Conservation (phyloP, 2,888 invertebrate species). For the Nesidiocoris tenuis region DNA sequence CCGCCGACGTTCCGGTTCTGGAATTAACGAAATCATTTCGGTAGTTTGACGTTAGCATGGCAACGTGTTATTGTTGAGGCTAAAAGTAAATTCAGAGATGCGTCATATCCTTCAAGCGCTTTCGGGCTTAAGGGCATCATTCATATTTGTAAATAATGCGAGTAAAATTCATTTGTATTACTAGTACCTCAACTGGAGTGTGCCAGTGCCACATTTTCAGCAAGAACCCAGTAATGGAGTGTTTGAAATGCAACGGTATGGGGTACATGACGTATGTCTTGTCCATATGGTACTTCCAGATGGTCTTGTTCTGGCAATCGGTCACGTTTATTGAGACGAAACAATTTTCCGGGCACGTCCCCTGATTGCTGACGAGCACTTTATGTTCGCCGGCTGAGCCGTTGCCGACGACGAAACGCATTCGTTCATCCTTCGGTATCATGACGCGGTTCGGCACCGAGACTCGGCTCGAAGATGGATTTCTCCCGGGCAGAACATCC, state of each 20-base stretch:
- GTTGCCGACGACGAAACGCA: conserved; percentile 32
- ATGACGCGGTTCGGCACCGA: conserved; percentile 4
- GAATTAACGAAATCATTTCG: too few relatives aligned
- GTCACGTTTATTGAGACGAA: conserved; percentile 62
- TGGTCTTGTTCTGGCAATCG: conserved; percentile 56
- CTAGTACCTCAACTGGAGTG: conserved; percentile 23
- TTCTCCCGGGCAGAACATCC: background rate
- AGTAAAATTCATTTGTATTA: background rate
- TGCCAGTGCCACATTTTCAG: conserved; percentile 81
- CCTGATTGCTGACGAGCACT: conserved; percentile 59
- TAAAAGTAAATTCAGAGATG: too few relatives aligned
- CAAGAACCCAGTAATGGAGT: conserved; percentile 63
- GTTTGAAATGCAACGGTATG: conserved; percentile 48
- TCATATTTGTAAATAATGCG: background rate
- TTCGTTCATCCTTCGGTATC: conserved; percentile 34
- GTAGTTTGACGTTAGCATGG: too few relatives aligned
- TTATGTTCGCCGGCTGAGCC: conserved; percentile 50
- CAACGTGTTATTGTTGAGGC: too few relatives aligned
- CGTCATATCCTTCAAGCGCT: too few relatives aligned
- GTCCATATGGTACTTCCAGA: conserved; percentile 44
- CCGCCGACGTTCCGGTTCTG: conserved; percentile 13
- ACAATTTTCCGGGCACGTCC: conserved; percentile 69
- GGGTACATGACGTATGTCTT: conserved; percentile 52
- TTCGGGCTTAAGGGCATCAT: too few relatives aligned
- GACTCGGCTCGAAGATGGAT: background rate